Percentiles rank a stretch among this genome's conserved stretches.
These are phyloP conservation scores for Pegoplata infirma DNA, from an alignment of 2,888 invertebrate genomes.

Conservation along the genomic window DNA sequence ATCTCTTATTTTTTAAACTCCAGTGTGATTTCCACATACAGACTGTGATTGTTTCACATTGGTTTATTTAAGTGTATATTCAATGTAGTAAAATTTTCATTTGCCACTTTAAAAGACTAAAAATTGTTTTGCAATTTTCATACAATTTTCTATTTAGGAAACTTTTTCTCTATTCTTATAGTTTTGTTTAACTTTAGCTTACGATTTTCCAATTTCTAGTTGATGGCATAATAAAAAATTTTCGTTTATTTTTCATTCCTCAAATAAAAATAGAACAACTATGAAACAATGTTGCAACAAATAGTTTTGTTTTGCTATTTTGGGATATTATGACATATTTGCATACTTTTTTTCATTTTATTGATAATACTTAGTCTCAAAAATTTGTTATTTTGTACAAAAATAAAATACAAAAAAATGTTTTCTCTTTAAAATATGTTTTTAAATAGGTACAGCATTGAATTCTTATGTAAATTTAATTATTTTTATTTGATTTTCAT, in stretches of 20 bases:
- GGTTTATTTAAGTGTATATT: not conserved
- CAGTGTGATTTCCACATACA: too few relatives aligned
- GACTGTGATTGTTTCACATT: too few relatives aligned
- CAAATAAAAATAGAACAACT: conserved; percentile 25
- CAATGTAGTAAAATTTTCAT: conserved; percentile 38
- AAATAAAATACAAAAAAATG: not conserved
- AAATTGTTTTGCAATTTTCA: conserved; percentile 61
- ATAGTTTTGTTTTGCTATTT: conserved; percentile 55
- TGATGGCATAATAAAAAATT: conserved; percentile 61
- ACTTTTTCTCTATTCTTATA: conserved; percentile 51
- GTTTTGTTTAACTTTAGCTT: conserved; percentile 56
- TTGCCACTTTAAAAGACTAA: conserved; percentile 55
- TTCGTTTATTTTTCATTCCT: conserved; percentile 33
- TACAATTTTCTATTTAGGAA: conserved; percentile 51
- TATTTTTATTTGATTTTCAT: not conserved
- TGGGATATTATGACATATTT: conserved; percentile 57
- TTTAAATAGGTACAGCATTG: not conserved
- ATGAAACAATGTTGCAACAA: conserved; percentile 53
- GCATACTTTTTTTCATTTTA: conserved; percentile 50
- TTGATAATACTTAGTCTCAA: conserved; percentile 56
- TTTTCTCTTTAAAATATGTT: not conserved
- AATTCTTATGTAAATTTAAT: conserved; percentile 1
- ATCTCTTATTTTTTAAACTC: too few relatives aligned
- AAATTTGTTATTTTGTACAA: conserved; percentile 40
- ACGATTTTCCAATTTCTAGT: conserved; percentile 61